Conservation (phyloP, 2,797 vertebrate genomes). For the Staurois parvus region DNA sequence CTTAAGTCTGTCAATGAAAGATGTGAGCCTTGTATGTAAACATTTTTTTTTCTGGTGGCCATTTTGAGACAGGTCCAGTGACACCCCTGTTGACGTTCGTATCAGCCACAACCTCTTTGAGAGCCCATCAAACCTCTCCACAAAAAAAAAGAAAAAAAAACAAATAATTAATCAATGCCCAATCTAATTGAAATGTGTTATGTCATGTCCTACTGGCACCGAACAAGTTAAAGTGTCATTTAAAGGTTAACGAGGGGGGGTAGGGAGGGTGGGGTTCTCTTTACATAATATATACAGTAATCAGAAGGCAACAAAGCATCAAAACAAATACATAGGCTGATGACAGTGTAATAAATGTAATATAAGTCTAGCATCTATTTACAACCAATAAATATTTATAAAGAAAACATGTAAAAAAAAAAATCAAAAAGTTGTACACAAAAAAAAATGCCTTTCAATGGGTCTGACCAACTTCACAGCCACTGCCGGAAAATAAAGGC, state of each 20-base stretch:
- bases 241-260: background rate
- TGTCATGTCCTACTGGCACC: background rate
- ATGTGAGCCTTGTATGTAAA: background rate
- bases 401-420: conserved; percentile 32
- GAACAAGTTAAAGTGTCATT: background rate
- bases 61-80: background rate
- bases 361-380: conserved; percentile 78
- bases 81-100: conserved; percentile 17
- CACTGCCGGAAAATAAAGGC: conserved; percentile 1
- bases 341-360: conserved; percentile 78
- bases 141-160: background rate
- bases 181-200: background rate
- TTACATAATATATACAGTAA: conserved; percentile 41
- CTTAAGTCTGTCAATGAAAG: background rate
- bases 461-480: conserved; percentile 1
- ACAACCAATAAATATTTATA: conserved; percentile 83
- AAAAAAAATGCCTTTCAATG: conserved; percentile 10
- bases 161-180: conserved; percentile 12
- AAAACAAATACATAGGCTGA: conserved; percentile 66
- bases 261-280: background rate
- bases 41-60: background rate
- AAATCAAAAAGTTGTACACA: conserved; percentile 66
- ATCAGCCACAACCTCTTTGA: background rate
- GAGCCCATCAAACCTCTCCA: background rate
- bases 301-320: conserved; percentile 11